Percentiles rank a stretch among this genome's conserved stretches.
These are phyloP conservation scores for Phenganax marumi DNA, from an alignment of 92 coral and sea anemone genomes.

Conservation along the genomic window DNA sequence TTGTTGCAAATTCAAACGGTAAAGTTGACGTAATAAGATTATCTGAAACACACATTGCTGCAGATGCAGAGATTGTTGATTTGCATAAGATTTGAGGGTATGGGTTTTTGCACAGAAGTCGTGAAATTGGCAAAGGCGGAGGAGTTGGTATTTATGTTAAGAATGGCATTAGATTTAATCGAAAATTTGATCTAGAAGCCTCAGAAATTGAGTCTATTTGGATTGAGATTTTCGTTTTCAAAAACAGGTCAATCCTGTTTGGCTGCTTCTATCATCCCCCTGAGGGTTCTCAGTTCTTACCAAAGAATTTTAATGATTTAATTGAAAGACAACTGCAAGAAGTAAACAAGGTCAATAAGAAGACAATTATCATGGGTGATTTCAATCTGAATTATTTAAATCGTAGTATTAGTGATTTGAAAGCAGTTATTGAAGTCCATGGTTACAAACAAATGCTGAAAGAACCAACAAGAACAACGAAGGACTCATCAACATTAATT, in stretches of 20 bases:
- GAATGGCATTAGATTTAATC: not conserved
- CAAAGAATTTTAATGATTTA: not conserved
- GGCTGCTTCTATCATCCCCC: not conserved
- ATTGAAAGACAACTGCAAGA: constrained; percentile 1
- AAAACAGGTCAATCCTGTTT: not conserved
- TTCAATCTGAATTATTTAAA: constrained; percentile 18
- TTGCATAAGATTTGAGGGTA: constrained; percentile 4
- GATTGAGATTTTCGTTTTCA: not conserved
- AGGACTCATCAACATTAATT: constrained; percentile 10
- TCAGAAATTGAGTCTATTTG: not conserved
- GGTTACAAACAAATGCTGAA: constrained; percentile 19
- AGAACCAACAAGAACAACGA: constrained; percentile 2
- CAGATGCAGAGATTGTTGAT: not conserved
- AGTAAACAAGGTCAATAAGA: constrained; percentile 1
- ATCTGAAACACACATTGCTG: constrained; percentile 2
- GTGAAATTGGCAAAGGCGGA: constrained; percentile 1
- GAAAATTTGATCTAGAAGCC: constrained; percentile 7
- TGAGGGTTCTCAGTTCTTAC: not conserved
- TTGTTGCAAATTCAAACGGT: not conserved
- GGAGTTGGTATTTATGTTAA: constrained; percentile 12
- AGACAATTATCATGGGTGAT: constrained; percentile 28
- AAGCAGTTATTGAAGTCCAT: not conserved
- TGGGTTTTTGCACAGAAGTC: not conserved
- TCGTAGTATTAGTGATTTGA: not conserved
- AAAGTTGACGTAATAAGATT: not conserved